These are phyloP conservation scores for Crioceris asparagi DNA, from an alignment of 2,888 invertebrate genomes.

Conservation along the genomic window DNA sequence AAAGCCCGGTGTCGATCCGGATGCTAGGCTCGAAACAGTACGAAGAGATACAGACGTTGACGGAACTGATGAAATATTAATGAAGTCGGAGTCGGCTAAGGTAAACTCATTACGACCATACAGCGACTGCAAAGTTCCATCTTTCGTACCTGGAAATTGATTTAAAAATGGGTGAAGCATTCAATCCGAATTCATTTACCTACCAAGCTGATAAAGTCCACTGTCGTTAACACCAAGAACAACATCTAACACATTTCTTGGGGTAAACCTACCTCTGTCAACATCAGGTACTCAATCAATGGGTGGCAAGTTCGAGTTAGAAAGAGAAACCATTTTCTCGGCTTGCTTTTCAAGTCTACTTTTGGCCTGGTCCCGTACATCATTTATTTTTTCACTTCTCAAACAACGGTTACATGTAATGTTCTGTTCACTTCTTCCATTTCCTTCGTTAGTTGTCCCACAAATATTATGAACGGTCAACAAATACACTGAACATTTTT, in stretches of 20 bases:
- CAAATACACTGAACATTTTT: conserved; percentile 9
- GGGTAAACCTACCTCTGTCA: conserved; percentile 7
- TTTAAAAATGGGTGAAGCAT: conserved; percentile 3
- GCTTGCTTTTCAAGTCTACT: too few relatives aligned
- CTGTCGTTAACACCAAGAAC: conserved; percentile 7
- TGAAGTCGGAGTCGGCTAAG: conserved; percentile 9
- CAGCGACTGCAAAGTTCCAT: conserved; percentile 8
- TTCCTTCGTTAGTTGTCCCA: conserved; percentile 3
- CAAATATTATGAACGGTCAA: conserved; percentile 3
- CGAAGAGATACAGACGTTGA: conserved; percentile 7
- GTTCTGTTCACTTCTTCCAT: background rate
- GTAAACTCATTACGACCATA: conserved; percentile 11
- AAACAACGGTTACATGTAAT: conserved; percentile 5
- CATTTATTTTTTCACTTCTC: too few relatives aligned
- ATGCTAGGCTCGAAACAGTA: conserved; percentile 5
- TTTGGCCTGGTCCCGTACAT: too few relatives aligned
- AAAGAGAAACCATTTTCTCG: too few relatives aligned
- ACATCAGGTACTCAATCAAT: conserved; percentile 7
- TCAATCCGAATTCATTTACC: conserved; percentile 2
- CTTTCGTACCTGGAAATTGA: conserved; percentile 7
- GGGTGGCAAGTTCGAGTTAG: too few relatives aligned
- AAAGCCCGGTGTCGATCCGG: conserved; percentile 9
- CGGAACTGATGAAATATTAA: conserved; percentile 7
- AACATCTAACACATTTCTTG: conserved; percentile 9
- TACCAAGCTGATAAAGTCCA: conserved; percentile 9